Evolutionary conservation across 2,113 vertebrate genomes (phyloP), one percentile per base, ranked within the genome.

Genomic region (Pterocles orientalis): DNA sequence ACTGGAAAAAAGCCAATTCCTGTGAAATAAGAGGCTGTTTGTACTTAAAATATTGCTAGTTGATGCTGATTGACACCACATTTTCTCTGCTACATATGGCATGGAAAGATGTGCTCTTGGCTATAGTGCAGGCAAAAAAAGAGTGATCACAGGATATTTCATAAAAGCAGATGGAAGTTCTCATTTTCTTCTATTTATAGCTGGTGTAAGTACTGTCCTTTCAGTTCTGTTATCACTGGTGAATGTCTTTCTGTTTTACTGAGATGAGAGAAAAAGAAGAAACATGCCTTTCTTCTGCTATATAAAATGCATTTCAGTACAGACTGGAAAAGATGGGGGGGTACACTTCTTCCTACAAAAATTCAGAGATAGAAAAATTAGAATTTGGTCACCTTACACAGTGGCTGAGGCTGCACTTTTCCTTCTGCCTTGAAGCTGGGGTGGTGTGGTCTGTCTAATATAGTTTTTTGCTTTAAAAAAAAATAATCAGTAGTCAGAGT

Each of bases 81-180:
- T 84, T 92, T 90, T 62, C 33, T 86, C 39, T 85, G 61, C 70
- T 85, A 60, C 87, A n/a, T 70, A 73, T 57, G 36, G 76, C 14
- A 33, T n/a, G 28, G 65, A 45, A 85, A 65, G 70, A 91, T 60
- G 61, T 87, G 62, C 58, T 95, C 66, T 89, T 94, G 83, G 53
- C 78, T 85, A 9, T 28, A 69, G 70, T 76, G 66, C 50, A 45
- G 50, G 29, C 92, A 94, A 66, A 56, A 56, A 36, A 78, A 51
- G 60, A 81, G 53, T 18, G 31, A 92, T 48, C n/a, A 50, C n/a
- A 36, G 54, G 81, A 36, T 77, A 75, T 92, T 72, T 87, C 12
- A 14, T 89, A 85, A 92, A 94, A 95, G 65, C 78, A 91, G 93
- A 84, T 87, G 70, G 45, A 92, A 94, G 78, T 91, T 94, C 58